These are phyloP conservation scores for Onthophagus taurus DNA, from an alignment of 1,140 invertebrate species.

Conservation along the genomic window DNA sequence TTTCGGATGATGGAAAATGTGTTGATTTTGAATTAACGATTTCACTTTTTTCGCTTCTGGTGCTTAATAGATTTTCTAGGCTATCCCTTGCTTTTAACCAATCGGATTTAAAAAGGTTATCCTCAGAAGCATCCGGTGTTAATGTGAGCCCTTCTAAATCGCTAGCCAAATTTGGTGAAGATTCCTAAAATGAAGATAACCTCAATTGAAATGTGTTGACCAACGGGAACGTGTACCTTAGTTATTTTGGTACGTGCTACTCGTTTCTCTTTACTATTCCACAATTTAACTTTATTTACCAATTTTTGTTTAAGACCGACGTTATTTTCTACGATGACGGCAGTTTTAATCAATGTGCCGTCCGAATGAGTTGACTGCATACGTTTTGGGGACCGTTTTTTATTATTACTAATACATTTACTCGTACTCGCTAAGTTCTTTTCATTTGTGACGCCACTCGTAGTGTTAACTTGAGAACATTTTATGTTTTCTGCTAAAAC, in stretches of 20 bases:
- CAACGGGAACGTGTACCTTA: too few relatives aligned
- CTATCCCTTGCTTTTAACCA: constrained; percentile 18
- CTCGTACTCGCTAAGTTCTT: constrained; percentile 1
- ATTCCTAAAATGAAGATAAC: too few relatives aligned
- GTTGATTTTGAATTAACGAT: constrained; percentile 14
- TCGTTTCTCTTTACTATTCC: constrained; percentile 12
- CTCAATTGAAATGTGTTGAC: too few relatives aligned
- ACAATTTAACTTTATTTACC: constrained; percentile 15
- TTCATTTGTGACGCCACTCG: background rate
- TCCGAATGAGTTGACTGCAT: constrained; percentile 13
- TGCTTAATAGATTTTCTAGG: constrained; percentile 17
- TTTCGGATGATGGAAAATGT: constrained; percentile 15
- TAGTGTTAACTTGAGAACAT: background rate
- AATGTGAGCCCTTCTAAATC: constrained; percentile 12
- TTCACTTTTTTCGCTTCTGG: constrained; percentile 12
- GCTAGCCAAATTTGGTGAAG: background rate
- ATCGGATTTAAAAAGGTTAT: constrained; percentile 14
- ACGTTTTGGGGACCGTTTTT: background rate
- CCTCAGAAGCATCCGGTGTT: constrained; percentile 15
- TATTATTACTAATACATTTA: constrained; percentile 1
- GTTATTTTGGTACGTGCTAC: background rate
- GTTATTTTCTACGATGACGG: background rate
- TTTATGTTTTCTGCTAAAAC: background rate
- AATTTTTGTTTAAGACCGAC: constrained; percentile 13
- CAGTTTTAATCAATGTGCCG: constrained; percentile 9